Evolutionary conservation across 2,797 vertebrate genomes (phyloP).

Genomic region (Syndactyla subalaris): DNA sequence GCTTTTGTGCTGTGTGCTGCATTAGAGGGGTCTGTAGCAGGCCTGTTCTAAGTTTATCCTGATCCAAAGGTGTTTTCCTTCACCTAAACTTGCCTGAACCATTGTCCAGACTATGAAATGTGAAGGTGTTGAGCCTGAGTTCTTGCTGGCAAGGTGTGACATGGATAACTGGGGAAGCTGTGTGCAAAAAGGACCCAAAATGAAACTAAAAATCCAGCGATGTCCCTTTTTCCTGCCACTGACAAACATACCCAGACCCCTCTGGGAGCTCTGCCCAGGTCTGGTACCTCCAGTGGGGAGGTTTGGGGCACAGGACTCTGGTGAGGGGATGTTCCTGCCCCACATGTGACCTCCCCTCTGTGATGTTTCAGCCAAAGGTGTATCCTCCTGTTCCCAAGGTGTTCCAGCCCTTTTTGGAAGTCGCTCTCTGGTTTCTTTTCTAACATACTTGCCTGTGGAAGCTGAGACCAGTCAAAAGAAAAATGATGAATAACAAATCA

Average conservation of each 20-base stretch:
- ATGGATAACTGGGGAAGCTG: neutral
- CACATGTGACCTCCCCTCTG: accelerated
- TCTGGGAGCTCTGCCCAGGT: neutral
- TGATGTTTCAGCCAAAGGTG: neutral
- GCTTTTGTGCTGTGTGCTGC: neutral
- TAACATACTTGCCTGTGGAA: neutral
- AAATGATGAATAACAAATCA: neutral
- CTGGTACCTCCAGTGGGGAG: neutral
- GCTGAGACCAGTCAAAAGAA: neutral
- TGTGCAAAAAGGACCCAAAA: neutral
- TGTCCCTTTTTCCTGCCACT: neutral
- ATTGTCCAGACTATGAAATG: neutral
- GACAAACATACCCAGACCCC: neutral
- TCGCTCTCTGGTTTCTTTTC: neutral
- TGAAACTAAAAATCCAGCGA: neutral
- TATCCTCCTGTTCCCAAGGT: neutral
- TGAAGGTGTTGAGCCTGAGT: neutral
- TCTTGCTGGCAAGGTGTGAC: neutral
- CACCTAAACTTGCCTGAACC: neutral
- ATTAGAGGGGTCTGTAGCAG: neutral
- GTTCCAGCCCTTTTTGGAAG: neutral
- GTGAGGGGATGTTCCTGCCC: neutral
- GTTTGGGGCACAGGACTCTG: neutral
- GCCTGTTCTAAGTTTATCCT: neutral
- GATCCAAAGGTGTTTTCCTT: neutral